phyloP scores from a whole-genome alignment of 2,888 invertebrate genomes.

The Drosophila fungiperda region DNA sequence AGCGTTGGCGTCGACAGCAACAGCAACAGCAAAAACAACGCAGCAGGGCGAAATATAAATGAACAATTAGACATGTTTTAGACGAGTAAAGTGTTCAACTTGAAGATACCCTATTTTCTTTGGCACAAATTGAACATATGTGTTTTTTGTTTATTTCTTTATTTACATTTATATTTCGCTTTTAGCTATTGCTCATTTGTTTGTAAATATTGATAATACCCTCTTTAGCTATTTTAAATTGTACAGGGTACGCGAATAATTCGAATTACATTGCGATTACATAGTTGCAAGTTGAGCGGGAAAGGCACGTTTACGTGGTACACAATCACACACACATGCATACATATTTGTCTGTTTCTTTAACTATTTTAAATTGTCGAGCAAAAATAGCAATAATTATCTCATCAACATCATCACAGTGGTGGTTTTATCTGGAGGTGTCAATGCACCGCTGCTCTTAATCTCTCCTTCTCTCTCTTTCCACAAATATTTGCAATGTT shows the following conservation, averaged over 20 bases:
- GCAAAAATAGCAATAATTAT: neutral
- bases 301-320: neutral
- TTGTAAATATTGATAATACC: neutral
- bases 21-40: slow-evolving; percentile 4
- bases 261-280: slow-evolving; percentile 1
- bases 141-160: neutral
- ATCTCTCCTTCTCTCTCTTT: neutral
- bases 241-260: slow-evolving; percentile 2
- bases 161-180: neutral
- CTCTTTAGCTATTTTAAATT: neutral
- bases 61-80: slow-evolving; percentile 15
- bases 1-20: slow-evolving; percentile 21
- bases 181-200: neutral
- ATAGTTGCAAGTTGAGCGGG: neutral
- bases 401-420: neutral
- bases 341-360: neutral
- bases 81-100: neutral
- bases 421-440: slow-evolving; percentile 3
- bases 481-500: slow-evolving; percentile 40
- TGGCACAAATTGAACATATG: neutral
- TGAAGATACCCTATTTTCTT: neutral
- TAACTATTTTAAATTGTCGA: neutral
- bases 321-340: neutral
- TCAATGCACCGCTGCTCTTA: slow-evolving; percentile 1
- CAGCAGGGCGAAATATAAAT: slow-evolving; percentile 6